These are phyloP conservation scores for Ornithoptera alexandrae DNA, from an alignment of 2,888 invertebrate genomes.

Conservation along the genomic window DNA sequence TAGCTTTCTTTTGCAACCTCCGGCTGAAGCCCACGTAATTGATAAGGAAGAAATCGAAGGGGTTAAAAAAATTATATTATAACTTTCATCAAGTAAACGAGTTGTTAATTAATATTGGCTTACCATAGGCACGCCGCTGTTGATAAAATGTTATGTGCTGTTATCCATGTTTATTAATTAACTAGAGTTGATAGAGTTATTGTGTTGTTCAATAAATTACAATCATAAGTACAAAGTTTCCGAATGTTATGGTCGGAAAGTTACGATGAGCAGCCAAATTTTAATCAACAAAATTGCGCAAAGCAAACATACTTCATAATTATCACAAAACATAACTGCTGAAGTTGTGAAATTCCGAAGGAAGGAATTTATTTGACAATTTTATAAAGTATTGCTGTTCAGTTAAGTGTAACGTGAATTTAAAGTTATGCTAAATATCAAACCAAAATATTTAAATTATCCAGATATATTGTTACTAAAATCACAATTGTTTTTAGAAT, in stretches of 20 bases:
- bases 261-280: constrained; percentile 43
- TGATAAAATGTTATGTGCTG: neutral
- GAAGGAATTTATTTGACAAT: constrained; percentile 21
- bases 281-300: constrained; percentile 72
- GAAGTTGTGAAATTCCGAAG: constrained; percentile 1
- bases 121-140: neutral
- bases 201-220: constrained; percentile 1
- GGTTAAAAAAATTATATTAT: too few species aligned
- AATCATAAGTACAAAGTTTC: constrained; percentile 32
- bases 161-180: constrained; percentile 7
- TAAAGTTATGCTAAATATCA: neutral
- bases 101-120: too few species aligned
- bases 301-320: constrained; percentile 74
- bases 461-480: too few species aligned
- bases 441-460: too few species aligned
- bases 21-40: too few species aligned
- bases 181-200: neutral
- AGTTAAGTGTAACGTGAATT: neutral
- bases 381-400: neutral
- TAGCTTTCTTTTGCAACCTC: too few species aligned
- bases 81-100: too few species aligned
- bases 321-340: constrained; percentile 57
- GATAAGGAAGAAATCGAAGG: too few species aligned
- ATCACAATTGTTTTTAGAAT: too few species aligned
- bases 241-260: constrained; percentile 3